These are phyloP conservation scores for Meandrina meandrites DNA, from an alignment of 92 coral and sea anemone species.

Conservation along the genomic window DNA sequence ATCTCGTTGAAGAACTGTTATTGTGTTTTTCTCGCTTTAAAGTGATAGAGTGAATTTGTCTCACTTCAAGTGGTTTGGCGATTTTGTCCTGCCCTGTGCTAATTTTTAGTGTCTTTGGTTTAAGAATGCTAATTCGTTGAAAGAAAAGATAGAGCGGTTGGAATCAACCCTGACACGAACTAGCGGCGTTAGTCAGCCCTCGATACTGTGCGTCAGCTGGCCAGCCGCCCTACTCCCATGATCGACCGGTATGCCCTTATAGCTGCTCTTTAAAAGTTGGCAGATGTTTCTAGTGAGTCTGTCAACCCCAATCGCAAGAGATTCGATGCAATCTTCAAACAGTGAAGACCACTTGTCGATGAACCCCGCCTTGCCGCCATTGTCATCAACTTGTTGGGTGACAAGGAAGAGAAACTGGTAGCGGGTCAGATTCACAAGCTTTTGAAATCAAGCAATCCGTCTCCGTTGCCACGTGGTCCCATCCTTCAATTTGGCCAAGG, in stretches of 20 bases:
- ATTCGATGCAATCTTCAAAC: slow-evolving; percentile 32
- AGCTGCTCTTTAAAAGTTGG: slow-evolving; percentile 32
- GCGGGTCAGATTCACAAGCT: no score
- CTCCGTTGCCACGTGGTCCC: no score
- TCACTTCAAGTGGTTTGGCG: background rate
- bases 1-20: background rate
- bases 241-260: slow-evolving; percentile 29
- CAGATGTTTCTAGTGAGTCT: slow-evolving; percentile 24
- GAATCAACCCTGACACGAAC: background rate
- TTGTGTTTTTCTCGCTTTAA: background rate
- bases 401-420: no score
- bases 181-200: background rate
- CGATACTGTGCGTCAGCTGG: slow-evolving; percentile 30
- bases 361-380: slow-evolving; percentile 10
- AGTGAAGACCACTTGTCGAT: slow-evolving; percentile 11
- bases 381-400: background rate
- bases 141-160: background rate
- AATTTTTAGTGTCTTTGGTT: background rate
- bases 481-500: no score
- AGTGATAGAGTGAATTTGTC: background rate
- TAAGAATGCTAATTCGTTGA: background rate
- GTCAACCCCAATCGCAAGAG: slow-evolving; percentile 19
- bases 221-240: slow-evolving; percentile 7
- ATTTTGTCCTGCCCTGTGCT: slow-evolving; percentile 1
- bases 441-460: no score